phyloP scores from a whole-genome alignment of 1,140 invertebrate genomes.

The Cepaea nemoralis region DNA sequence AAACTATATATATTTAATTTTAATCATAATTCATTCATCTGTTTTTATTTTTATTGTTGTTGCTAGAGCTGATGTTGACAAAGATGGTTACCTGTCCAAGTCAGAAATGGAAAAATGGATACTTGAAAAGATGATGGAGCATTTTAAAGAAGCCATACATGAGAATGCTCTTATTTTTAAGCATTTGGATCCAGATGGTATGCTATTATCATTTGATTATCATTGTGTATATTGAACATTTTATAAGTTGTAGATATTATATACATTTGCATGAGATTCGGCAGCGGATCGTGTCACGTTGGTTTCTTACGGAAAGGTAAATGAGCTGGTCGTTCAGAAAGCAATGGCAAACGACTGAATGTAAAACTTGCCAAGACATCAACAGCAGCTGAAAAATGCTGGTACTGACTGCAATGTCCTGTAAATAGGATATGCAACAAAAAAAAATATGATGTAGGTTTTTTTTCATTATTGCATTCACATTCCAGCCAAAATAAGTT shows the following conservation, averaged over 20 bases:
- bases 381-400: too few relatives aligned
- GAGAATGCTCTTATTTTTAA: constrained; percentile 83
- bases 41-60: constrained; percentile 42
- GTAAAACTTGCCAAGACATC: too few relatives aligned
- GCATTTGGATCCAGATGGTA: constrained; percentile 81
- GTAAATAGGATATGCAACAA: too few relatives aligned
- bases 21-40: background rate
- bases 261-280: background rate
- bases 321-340: too few relatives aligned
- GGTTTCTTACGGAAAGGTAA: too few relatives aligned
- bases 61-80: constrained; percentile 80
- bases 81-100: constrained; percentile 77
- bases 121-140: constrained; percentile 80
- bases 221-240: background rate
- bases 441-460: background rate
- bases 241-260: background rate
- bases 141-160: constrained; percentile 80
- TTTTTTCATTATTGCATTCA: too few relatives aligned
- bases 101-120: constrained; percentile 83
- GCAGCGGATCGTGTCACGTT: too few relatives aligned
- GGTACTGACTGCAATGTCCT: too few relatives aligned
- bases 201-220: constrained; percentile 60
- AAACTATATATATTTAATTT: too few relatives aligned
- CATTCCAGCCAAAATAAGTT: too few relatives aligned
- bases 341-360: too few relatives aligned